Evolutionary conservation across 2,113 vertebrate species (phyloP).

Genomic region (Shinisaurus crocodilurus): DNA sequence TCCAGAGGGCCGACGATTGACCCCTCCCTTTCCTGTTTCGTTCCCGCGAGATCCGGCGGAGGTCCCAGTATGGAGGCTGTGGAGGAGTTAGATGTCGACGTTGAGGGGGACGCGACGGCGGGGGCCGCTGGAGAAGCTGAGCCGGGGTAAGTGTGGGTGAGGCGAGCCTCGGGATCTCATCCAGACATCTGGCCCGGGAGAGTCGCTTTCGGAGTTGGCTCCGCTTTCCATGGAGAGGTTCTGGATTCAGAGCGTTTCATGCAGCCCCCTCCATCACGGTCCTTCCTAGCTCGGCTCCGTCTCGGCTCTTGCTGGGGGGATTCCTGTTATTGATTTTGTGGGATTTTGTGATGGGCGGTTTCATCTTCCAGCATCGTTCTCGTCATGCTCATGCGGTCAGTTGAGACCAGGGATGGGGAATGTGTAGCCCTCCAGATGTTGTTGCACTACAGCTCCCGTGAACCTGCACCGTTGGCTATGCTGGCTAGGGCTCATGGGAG

Average conservation of each 20-base stretch:
- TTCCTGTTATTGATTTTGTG: too few species aligned
- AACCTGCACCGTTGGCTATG: too few species aligned
- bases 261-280: neutral
- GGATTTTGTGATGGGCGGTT: too few species aligned
- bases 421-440: too few species aligned
- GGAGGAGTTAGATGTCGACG: slow-evolving; percentile 90
- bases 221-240: neutral
- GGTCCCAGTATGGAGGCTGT: slow-evolving; percentile 31
- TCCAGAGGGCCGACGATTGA: neutral
- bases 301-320: neutral
- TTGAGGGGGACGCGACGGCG: slow-evolving; percentile 88
- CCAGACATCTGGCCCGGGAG: too few species aligned
- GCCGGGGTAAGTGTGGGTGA: slow-evolving; percentile 58
- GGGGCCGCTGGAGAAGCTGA: slow-evolving; percentile 58
- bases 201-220: neutral
- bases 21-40: neutral
- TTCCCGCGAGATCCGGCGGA: neutral
- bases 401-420: neutral
- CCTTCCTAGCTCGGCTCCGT: neutral
- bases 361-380: neutral
- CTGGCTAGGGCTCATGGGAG: too few species aligned
- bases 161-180: neutral
- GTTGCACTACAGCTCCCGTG: too few species aligned
- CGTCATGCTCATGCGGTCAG: too few species aligned
- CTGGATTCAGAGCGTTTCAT: neutral